Base-by-base conservation (phyloP, 1,140 invertebrate genomes). In the Calephelis nemesis region DNA sequence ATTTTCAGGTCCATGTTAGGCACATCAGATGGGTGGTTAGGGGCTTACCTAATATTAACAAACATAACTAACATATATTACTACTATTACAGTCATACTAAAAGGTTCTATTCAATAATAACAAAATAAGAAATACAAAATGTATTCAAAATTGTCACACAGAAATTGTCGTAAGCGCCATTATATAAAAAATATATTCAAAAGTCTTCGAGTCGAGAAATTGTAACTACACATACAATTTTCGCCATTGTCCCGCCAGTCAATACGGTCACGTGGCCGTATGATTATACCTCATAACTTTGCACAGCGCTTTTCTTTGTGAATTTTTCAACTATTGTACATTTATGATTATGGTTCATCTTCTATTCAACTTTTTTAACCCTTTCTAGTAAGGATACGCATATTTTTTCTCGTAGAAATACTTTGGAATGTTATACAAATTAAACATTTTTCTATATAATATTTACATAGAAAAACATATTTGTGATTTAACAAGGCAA, bases 171-270 rank as follows among this genome's bases (percentile, higher is more conserved):
- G 30, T n/a, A 30, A 60, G 39, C 58, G 39, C 39, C 39, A 13
- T 60, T 58, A 58, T 40, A 30, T 19, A 60, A 60, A 60, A 40
- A 60, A 42, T 60, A 42, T 60, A 60, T 60, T 60, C 58, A 60
- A 60, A 58, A 40, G 58, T 60, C 58, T 60, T 12, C 1, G 58
- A 42, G 58, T 40, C 58, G 58, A 40, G 58, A 54, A 54, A 54
- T 54, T 7, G 52, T 4, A 52, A 13, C 50, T 54, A 19, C 52
- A 54, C 30, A 60, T 40, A 42, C 58, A 60, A 42, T 60, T 60
- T 39, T 40, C 58, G 12, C 58, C 12, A 60, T 60, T 60, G 58
- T 60, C 40, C 58, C 58, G 12, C 11, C 39, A 8, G 58, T 40
- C 58, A 60, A 58, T n/a, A 12, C 58, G 58, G 58, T 60, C 58